Base-by-base conservation (phyloP, 1,140 invertebrate species). In the Oncopeltus fasciatus region DNA sequence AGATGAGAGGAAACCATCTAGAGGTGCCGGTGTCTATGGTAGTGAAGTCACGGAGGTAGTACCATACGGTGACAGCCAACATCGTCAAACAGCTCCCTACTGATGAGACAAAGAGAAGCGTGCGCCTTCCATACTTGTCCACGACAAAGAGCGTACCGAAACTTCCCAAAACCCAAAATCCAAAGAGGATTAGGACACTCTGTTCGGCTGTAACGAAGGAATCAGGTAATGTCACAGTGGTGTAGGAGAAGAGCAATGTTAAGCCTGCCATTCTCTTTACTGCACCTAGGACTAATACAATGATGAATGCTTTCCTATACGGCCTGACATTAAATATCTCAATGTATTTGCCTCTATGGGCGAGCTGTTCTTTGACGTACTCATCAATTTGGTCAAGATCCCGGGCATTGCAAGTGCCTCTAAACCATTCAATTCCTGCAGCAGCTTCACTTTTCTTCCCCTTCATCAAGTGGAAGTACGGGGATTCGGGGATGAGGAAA, bases 401-500 rank as follows among this genome's bases (percentile, higher is more conserved):
- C 9, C 63, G 63, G 8, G 57, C 46, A 57, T 62, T 47, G 1
- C 29, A 56, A 14, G 44, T 44, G 26, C 61, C 62, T 2, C 90
- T 76, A 1, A 95, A 74, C 67, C 79, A 85, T 57, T 78, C 74
- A 62, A 94, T 71, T 3, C 84, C 74, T 2, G 75, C 68, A 0
- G 80, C 70, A 0, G 89, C 90, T 1, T 82, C 80, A 5, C 78
- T 72, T 38, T 76, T 76, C 16, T 80, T 74, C 69, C 78, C 76
- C 68, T 80, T 80, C 4, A 74, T 73, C 0, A 89, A 72, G 44
- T 84, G 75, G 64, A 80, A 88, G 59, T 83, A 83, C 0, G 91
- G 91, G 31, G 87, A 86, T 70, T 95, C 92, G 0, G 90, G 90
- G 75, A 91, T 84, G 51, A 83, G 80, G 5, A 80, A 56, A 74